These are phyloP conservation scores for Pseudochirops cupreus DNA, from an alignment of 2,797 vertebrate species.

Conservation along the genomic window DNA sequence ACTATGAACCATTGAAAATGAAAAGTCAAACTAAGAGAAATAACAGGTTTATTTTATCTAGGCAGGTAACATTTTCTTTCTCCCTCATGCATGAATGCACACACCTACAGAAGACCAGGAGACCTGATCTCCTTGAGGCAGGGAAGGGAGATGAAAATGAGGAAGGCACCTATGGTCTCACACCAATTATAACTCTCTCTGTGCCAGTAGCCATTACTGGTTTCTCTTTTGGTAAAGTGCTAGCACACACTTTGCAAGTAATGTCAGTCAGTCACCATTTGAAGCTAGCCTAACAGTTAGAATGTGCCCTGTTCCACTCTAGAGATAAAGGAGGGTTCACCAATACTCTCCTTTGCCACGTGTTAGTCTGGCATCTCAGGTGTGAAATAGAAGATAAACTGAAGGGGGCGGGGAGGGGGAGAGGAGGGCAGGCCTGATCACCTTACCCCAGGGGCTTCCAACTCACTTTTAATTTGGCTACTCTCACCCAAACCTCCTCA, in stretches of 20 bases:
- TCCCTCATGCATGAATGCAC: conserved; percentile 44
- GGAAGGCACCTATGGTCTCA: not conserved
- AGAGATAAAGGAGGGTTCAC: conserved; percentile 52
- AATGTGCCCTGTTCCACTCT: conserved; percentile 8
- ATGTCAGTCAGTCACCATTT: not conserved
- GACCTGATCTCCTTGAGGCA: not conserved
- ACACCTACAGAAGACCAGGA: conserved; percentile 12
- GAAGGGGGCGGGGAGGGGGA: conserved; percentile 36
- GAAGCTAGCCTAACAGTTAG: conserved; percentile 38
- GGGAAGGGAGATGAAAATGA: not conserved
- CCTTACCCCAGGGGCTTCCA: conserved; percentile 51
- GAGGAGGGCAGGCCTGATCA: conserved; percentile 52
- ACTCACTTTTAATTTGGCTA: not conserved
- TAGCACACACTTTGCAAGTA: not conserved
- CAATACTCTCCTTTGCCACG: conserved; percentile 56
- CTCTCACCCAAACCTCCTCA: conserved; percentile 53
- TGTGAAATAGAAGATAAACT: conserved; percentile 62
- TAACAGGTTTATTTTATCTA: not conserved
- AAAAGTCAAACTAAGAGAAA: not conserved
- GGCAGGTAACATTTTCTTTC: conserved; percentile 25
- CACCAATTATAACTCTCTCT: conserved; percentile 13
- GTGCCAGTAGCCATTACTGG: conserved; percentile 1
- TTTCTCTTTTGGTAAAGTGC: not conserved
- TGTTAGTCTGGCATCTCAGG: conserved; percentile 62
- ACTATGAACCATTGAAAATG: not conserved